Conservation (phyloP, 2,888 invertebrate species). For the Ariolimax columbianus region DNA sequence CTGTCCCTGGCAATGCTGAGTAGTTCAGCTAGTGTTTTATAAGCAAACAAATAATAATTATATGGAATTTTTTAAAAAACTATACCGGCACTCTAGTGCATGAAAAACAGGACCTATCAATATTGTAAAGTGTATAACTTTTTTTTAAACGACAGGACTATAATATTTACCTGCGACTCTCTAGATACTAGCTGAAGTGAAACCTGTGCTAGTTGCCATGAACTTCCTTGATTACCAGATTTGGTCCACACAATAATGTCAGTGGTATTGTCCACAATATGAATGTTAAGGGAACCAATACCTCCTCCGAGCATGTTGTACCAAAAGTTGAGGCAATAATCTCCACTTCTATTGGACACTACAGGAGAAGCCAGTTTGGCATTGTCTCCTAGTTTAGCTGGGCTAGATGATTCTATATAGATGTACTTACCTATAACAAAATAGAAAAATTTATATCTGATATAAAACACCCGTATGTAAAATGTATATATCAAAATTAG, state of each 20-base stretch:
- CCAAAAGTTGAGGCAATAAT: constrained; percentile 73
- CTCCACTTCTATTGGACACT: constrained; percentile 40
- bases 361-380: constrained; percentile 66
- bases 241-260: constrained; percentile 64
- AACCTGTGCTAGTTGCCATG: constrained; percentile 60
- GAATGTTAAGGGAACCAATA: constrained; percentile 67
- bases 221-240: constrained; percentile 62
- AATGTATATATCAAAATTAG: too few relatives aligned
- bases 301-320: constrained; percentile 72
- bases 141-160: too few relatives aligned
- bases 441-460: too few relatives aligned
- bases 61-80: too few relatives aligned
- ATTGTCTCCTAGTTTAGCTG: constrained; percentile 60
- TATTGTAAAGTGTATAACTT: too few relatives aligned
- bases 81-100: too few relatives aligned
- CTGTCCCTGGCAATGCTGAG: too few relatives aligned
- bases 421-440: constrained; percentile 67
- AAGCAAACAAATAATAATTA: too few relatives aligned
- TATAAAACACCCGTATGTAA: too few relatives aligned
- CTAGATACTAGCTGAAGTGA: constrained; percentile 17
- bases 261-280: constrained; percentile 56
- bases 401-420: constrained; percentile 68
- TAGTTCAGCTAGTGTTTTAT: too few relatives aligned
- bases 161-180: background rate
- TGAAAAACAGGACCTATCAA: too few relatives aligned